Percentiles rank a stretch among this genome's conserved stretches.
Conservation (phyloP, 1,140 invertebrate species). For the Schlechtendalia chinensis region DNA sequence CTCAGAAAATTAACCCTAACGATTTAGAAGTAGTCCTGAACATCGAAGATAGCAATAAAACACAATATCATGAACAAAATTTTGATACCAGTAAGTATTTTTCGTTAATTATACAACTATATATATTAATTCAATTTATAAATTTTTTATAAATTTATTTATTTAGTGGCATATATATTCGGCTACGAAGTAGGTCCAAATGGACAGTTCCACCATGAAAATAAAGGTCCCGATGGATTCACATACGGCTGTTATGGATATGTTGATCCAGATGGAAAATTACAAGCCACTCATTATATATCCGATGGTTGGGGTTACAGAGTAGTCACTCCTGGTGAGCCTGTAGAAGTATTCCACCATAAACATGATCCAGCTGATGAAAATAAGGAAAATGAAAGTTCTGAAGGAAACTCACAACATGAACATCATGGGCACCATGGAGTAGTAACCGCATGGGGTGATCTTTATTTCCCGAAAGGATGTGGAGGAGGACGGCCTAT, state of each 20-base stretch:
- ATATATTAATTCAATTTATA: neutral
- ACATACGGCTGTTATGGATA: conserved; percentile 79
- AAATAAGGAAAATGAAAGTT: conserved; percentile 41
- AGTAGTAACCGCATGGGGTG: conserved; percentile 61
- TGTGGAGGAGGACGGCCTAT: conserved; percentile 56
- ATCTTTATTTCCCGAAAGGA: conserved; percentile 64
- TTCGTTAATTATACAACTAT: neutral
- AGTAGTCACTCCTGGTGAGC: conserved; percentile 66
- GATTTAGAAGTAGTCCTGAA: conserved; percentile 61
- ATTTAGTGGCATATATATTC: conserved; percentile 66
- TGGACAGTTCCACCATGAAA: conserved; percentile 77
- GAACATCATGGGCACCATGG: conserved; percentile 59
- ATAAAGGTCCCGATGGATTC: conserved; percentile 68
- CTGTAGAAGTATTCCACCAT: conserved; percentile 68
- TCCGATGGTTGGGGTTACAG: conserved; percentile 76
- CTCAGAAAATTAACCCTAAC: conserved; percentile 42
- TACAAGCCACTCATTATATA: conserved; percentile 71
- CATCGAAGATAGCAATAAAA: conserved; percentile 68
- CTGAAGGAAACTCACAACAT: conserved; percentile 45
- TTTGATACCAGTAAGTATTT: conserved; percentile 66
- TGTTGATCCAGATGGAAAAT: conserved; percentile 66
- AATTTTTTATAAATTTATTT: conserved; percentile 46
- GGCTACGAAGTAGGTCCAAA: conserved; percentile 70
- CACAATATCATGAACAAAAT: conserved; percentile 69
- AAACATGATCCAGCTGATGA: conserved; percentile 54